Conservation (phyloP, 1,140 invertebrate genomes). For the Acyrthosiphon pisum region DNA sequence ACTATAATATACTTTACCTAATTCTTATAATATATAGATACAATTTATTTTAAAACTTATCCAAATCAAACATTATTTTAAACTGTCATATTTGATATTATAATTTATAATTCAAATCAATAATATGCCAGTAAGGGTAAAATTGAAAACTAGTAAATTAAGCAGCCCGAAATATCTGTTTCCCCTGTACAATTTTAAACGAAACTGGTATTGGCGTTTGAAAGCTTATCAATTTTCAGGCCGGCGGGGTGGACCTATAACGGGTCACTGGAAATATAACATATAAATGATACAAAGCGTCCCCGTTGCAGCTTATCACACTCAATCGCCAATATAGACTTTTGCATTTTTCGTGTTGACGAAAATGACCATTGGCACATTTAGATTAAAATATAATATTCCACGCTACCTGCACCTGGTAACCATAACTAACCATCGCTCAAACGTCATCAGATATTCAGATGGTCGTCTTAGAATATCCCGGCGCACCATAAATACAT, state of each 20-base stretch:
- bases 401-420: not conserved
- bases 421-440: not conserved
- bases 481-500: not conserved
- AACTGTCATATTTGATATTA: too few species aligned
- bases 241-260: too few species aligned
- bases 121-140: not conserved
- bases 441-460: not conserved
- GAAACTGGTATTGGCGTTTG: not conserved
- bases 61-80: too few species aligned
- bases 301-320: too few species aligned
- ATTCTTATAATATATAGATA: too few species aligned
- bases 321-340: too few species aligned
- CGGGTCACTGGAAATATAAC: too few species aligned
- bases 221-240: too few species aligned
- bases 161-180: not conserved
- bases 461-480: not conserved
- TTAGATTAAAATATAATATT: rapidly evolving
- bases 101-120: too few species aligned
- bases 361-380: not conserved
- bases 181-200: not conserved
- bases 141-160: not conserved
- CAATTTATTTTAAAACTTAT: too few species aligned
- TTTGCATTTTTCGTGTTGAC: not conserved
- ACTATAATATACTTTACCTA: too few species aligned
- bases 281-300: too few species aligned